phyloP scores from a whole-genome alignment of 2,888 invertebrate genomes.

The Drosophila ustulata region DNA sequence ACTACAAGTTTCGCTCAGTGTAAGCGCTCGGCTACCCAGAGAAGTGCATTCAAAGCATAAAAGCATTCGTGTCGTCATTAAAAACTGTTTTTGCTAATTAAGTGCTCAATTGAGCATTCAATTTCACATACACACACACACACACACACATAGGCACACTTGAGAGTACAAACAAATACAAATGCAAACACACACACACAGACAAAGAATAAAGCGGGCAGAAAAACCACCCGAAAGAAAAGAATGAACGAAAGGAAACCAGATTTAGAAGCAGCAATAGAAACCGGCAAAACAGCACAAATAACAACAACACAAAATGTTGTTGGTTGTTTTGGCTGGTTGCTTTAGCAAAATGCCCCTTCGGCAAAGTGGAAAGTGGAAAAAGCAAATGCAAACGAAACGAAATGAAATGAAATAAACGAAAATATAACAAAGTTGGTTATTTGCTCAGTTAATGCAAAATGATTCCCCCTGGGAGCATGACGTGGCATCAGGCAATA shows the following conservation, averaged over 20 bases:
- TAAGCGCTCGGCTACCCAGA: slow-evolving; percentile 34
- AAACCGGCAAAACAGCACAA: slow-evolving; percentile 47
- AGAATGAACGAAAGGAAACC: slow-evolving; percentile 31
- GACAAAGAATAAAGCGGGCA: slow-evolving; percentile 20
- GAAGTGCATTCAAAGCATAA: slow-evolving; percentile 65
- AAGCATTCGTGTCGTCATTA: slow-evolving; percentile 81
- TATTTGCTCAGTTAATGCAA: slow-evolving; percentile 81
- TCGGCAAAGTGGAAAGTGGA: slow-evolving; percentile 46
- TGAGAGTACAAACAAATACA: slow-evolving; percentile 40
- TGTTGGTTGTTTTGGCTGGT: slow-evolving; percentile 10
- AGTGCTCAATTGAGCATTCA: slow-evolving; percentile 82
- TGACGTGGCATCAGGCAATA: slow-evolving; percentile 53
- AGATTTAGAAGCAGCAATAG: slow-evolving; percentile 43
- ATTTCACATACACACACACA: slow-evolving; percentile 62
- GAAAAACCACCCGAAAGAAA: slow-evolving; percentile 23
- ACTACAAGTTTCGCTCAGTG: slow-evolving; percentile 52
- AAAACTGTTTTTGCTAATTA: slow-evolving; percentile 82
- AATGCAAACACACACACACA: not conserved
- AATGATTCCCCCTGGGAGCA: slow-evolving; percentile 73
- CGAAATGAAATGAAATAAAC: slow-evolving; percentile 73
- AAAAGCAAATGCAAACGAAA: slow-evolving; percentile 61
- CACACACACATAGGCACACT: slow-evolving; percentile 32
- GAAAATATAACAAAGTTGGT: slow-evolving; percentile 80
- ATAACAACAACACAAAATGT: slow-evolving; percentile 42
- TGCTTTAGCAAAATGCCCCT: slow-evolving; percentile 41